Percentiles rank a stretch among this genome's conserved stretches.
Evolutionary conservation across 2,888 invertebrate species (phyloP).

Genomic region (Panopea generosa): DNA sequence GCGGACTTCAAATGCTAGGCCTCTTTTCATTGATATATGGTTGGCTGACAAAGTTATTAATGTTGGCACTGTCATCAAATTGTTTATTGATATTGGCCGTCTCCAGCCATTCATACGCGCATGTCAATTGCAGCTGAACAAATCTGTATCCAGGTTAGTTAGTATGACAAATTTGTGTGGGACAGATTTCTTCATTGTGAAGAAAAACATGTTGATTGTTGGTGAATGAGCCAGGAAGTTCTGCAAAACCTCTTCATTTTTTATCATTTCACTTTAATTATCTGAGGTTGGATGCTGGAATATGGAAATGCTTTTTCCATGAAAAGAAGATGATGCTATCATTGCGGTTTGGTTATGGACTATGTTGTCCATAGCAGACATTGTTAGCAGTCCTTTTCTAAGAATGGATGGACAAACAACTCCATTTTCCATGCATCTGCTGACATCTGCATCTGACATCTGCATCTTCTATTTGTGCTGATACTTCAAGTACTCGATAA

Average conservation of each 20-base stretch:
- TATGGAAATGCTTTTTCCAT: slow-evolving; percentile 45
- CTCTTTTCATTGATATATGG: slow-evolving; percentile 20
- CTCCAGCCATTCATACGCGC: slow-evolving; percentile 33
- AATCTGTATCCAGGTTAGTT: neutral
- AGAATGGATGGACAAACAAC: slow-evolving; percentile 53
- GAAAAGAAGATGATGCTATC: slow-evolving; percentile 45
- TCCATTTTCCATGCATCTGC: slow-evolving; percentile 50
- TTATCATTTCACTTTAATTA: slow-evolving; percentile 18
- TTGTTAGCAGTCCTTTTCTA: slow-evolving; percentile 60
- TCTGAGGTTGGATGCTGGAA: slow-evolving; percentile 28
- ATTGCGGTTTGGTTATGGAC: slow-evolving; percentile 65
- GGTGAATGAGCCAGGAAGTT: slow-evolving; percentile 27
- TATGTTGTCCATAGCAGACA: slow-evolving; percentile 67
- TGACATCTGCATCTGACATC: too few species aligned
- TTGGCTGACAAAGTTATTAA: slow-evolving; percentile 33
- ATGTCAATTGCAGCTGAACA: neutral
- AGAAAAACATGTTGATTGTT: slow-evolving; percentile 24
- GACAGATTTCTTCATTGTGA: slow-evolving; percentile 2
- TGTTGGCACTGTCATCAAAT: neutral
- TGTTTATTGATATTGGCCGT: slow-evolving; percentile 11
- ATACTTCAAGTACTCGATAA: slow-evolving; percentile 68
- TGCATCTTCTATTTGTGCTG: slow-evolving; percentile 59
- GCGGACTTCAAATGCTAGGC: slow-evolving; percentile 12
- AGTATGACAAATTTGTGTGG: neutral
- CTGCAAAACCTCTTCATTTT: slow-evolving; percentile 16